These are phyloP conservation scores for Himalopsyche tibetana DNA, from an alignment of 2,888 invertebrate genomes.

Conservation along the genomic window DNA sequence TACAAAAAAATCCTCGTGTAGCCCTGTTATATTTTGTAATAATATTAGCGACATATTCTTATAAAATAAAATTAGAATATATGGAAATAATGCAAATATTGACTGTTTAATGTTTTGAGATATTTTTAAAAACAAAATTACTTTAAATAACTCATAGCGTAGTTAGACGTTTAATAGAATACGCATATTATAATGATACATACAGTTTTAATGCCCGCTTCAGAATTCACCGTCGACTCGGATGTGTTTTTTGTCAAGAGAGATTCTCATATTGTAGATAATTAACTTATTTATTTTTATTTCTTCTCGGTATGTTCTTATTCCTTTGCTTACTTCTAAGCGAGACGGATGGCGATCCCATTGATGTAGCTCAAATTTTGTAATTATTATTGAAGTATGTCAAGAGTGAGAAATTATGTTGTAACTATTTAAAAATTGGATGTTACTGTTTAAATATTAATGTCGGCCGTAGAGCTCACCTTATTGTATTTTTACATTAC, in stretches of 20 bases:
- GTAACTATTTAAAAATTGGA: constrained; percentile 47
- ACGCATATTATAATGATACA: constrained; percentile 1
- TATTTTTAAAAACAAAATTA: constrained; percentile 50
- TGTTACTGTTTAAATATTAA: constrained; percentile 40
- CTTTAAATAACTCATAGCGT: constrained; percentile 39
- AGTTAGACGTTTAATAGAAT: constrained; percentile 47
- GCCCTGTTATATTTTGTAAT: constrained; percentile 10
- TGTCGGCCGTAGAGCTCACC: constrained; percentile 32
- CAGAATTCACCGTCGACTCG: background rate
- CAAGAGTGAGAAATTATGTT: constrained; percentile 47
- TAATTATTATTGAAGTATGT: constrained; percentile 35
- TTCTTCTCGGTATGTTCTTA: constrained; percentile 25
- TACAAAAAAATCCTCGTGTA: background rate
- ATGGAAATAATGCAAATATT: constrained; percentile 53
- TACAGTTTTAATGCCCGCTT: constrained; percentile 1
- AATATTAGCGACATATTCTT: constrained; percentile 22
- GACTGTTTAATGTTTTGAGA: constrained; percentile 61
- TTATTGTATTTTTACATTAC: constrained; percentile 35
- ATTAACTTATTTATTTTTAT: constrained; percentile 59
- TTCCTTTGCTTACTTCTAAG: constrained; percentile 20
- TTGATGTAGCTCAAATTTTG: constrained; percentile 54
- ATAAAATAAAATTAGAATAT: constrained; percentile 51
- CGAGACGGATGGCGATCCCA: constrained; percentile 37
- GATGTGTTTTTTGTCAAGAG: constrained; percentile 36
- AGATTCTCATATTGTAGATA: constrained; percentile 56